phyloP scores from a whole-genome alignment of 2,797 vertebrate species.

The Hoplostethus atlanticus region DNA sequence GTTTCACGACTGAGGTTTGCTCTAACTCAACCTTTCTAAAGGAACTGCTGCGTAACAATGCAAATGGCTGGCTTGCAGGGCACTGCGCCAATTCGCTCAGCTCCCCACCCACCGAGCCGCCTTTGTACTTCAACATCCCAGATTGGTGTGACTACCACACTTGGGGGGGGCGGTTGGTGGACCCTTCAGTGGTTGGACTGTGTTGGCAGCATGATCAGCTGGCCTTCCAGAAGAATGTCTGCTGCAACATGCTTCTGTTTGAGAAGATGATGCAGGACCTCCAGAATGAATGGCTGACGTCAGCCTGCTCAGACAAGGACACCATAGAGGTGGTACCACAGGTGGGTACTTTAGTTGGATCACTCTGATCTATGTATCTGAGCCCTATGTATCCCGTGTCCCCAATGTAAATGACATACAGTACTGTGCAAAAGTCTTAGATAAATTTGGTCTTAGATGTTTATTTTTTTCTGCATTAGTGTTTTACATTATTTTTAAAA shows the following conservation, averaged over 20 bases:
- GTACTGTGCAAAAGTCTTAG: too few relatives aligned
- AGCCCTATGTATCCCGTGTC: neutral
- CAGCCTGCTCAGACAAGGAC: slow-evolving; percentile 72
- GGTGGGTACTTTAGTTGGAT: slow-evolving; percentile 58
- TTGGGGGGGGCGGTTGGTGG: slow-evolving; percentile 74
- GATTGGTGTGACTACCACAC: slow-evolving; percentile 81
- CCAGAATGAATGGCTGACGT: slow-evolving; percentile 80
- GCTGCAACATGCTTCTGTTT: slow-evolving; percentile 74
- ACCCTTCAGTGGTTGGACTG: slow-evolving; percentile 79
- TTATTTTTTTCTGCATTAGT: too few relatives aligned
- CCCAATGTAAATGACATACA: neutral
- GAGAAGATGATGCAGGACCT: slow-evolving; percentile 71
- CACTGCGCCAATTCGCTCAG: slow-evolving; percentile 68
- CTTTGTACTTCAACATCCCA: slow-evolving; percentile 29
- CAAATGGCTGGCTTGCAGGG: slow-evolving; percentile 71
- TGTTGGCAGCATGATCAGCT: slow-evolving; percentile 82
- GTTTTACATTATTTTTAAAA: too few relatives aligned
- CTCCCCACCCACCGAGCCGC: slow-evolving; percentile 8
- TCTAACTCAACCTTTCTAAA: slow-evolving; percentile 74
- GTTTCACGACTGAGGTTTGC: slow-evolving; percentile 78
- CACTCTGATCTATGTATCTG: neutral
- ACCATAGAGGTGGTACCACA: slow-evolving; percentile 47
- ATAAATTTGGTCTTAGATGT: too few relatives aligned
- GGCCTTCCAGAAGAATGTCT: slow-evolving; percentile 81
- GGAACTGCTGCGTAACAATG: slow-evolving; percentile 60